Evolutionary conservation across 1,140 invertebrate genomes (phyloP).

Genomic region (Sitobion miscanthi): DNA sequence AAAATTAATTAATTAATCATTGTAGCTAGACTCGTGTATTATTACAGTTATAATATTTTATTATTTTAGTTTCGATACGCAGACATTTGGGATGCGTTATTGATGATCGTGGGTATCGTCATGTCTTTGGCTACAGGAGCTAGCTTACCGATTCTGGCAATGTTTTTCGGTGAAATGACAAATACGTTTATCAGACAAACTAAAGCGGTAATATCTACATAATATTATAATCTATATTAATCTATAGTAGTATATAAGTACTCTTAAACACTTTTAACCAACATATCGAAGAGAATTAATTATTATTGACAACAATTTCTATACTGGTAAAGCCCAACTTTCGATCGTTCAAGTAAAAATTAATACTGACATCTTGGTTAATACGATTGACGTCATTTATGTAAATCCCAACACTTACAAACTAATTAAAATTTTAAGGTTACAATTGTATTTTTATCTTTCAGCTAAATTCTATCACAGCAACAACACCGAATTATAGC

Average conservation of each 20-base stretch:
- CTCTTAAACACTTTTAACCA: neutral
- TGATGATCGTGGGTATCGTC: slow-evolving; percentile 69
- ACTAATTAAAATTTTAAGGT: neutral
- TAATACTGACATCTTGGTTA: neutral
- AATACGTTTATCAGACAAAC: slow-evolving; percentile 58
- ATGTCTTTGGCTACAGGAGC: slow-evolving; percentile 69
- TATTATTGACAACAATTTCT: neutral
- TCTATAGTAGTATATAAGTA: neutral
- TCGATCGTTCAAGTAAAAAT: neutral
- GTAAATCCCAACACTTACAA: neutral
- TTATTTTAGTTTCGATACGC: slow-evolving; percentile 69
- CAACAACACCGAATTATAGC: no score
- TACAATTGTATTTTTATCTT: neutral
- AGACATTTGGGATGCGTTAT: slow-evolving; percentile 66
- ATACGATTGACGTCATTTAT: neutral
- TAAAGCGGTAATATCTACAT: neutral
- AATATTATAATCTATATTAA: neutral
- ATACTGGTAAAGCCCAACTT: neutral
- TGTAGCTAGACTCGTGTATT: neutral
- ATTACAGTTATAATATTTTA: neutral
- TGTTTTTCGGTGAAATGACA: slow-evolving; percentile 73
- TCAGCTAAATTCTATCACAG: neutral
- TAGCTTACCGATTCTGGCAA: slow-evolving; percentile 71
- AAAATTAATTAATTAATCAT: neutral
- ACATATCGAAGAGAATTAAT: no score